Evolutionary conservation across 2,797 vertebrate genomes (phyloP).

Genomic region (Sebastes kiyomatsui): DNA sequence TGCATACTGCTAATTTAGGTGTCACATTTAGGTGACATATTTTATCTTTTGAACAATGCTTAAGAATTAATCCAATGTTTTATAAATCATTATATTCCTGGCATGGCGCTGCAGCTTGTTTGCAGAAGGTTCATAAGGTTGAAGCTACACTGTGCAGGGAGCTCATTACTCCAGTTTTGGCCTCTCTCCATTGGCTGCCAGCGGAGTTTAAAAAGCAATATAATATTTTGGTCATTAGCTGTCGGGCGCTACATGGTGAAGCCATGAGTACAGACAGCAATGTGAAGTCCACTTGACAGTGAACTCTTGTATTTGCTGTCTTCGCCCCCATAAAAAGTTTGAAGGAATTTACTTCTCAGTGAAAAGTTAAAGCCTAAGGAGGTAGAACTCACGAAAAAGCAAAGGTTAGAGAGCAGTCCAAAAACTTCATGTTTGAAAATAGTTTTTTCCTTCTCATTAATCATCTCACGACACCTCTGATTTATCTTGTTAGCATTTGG

Average conservation of each 20-base stretch:
- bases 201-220: neutral
- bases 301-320: neutral
- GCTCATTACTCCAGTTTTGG: conserved; percentile 1
- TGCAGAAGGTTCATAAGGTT: conserved; percentile 7
- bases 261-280: neutral
- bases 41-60: conserved; percentile 1
- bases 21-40: neutral
- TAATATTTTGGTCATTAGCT: neutral
- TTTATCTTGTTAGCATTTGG: neutral
- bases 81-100: conserved; percentile 8
- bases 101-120: neutral
- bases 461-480: neutral
- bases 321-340: neutral
- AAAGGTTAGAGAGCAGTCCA: neutral
- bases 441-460: neutral
- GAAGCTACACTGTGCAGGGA: neutral
- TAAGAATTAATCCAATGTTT: conserved; percentile 4
- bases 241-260: neutral
- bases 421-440: neutral
- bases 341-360: neutral
- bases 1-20: conserved; percentile 16
- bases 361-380: neutral
- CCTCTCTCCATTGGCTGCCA: neutral
- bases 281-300: neutral
- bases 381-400: neutral